These are phyloP conservation scores for Microdon myrmicae DNA, from an alignment of 2,888 invertebrate genomes.

Conservation along the genomic window DNA sequence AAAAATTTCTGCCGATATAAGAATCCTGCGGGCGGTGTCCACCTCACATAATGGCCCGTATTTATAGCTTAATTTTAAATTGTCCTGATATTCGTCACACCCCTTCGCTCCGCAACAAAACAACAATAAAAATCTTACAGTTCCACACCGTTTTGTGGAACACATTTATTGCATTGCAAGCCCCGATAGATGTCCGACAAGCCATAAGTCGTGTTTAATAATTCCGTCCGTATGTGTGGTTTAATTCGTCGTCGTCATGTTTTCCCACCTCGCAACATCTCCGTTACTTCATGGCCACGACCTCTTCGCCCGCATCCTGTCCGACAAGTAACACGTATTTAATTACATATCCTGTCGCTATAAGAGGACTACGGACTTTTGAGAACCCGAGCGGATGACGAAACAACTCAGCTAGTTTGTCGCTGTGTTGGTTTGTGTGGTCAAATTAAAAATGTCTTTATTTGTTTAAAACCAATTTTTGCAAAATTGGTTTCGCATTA, in stretches of 20 bases:
- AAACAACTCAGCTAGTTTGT: constrained; percentile 25
- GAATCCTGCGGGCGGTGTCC: too few species aligned
- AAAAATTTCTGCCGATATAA: too few species aligned
- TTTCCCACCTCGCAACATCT: too few species aligned
- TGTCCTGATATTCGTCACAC: too few species aligned
- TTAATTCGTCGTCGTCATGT: too few species aligned
- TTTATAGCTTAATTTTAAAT: too few species aligned
- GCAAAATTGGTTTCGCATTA: constrained; percentile 50
- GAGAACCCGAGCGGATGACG: constrained; percentile 17
- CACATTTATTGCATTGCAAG: constrained; percentile 14
- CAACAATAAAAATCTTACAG: too few species aligned
- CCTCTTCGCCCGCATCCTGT: too few species aligned
- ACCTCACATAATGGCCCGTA: too few species aligned
- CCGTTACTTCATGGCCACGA: too few species aligned
- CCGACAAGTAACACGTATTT: constrained; percentile 52
- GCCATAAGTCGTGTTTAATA: constrained; percentile 41
- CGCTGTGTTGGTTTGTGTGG: constrained; percentile 24
- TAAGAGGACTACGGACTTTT: constrained; percentile 22
- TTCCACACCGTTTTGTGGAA: too few species aligned
- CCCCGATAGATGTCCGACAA: constrained; percentile 35
- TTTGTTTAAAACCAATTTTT: constrained; percentile 39
- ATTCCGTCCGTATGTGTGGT: constrained; percentile 47
- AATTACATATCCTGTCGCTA: constrained; percentile 42
- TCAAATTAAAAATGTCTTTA: constrained; percentile 50
- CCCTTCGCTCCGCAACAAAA: too few species aligned